These are phyloP conservation scores for Columba livia DNA, from an alignment of 2,113 vertebrate species.

Conservation along the genomic window DNA sequence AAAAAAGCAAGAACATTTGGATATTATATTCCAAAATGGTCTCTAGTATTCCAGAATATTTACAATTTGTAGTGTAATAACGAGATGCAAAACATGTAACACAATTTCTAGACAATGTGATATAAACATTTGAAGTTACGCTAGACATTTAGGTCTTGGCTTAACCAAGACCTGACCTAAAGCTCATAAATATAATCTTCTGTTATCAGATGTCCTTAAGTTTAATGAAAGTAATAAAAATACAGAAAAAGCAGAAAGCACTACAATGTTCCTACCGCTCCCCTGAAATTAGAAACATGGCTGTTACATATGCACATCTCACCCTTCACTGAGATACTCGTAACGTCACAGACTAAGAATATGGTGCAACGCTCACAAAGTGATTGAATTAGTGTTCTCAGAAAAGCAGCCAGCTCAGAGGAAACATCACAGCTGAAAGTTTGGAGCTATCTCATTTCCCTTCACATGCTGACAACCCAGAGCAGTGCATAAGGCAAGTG, in stretches of 20 bases:
- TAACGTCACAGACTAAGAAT: neutral
- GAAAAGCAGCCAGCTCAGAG: neutral
- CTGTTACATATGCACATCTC: neutral
- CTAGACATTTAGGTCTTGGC: neutral
- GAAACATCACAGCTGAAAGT: neutral
- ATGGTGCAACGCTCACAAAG: neutral
- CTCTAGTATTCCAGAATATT: neutral
- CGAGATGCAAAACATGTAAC: fast-evolving
- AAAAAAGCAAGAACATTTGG: neutral
- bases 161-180: neutral
- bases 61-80: neutral
- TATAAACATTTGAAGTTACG: neutral
- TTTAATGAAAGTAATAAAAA: neutral
- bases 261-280: neutral
- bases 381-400: neutral
- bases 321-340: neutral
- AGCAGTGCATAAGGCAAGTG: neutral
- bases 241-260: neutral
- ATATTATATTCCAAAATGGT: neutral
- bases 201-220: neutral
- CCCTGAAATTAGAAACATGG: neutral
- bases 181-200: neutral
- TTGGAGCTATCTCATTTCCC: neutral
- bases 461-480: neutral
- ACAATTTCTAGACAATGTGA: neutral